Evolutionary conservation across 2,113 vertebrate species (phyloP), one percentile per base, ranked within the genome.

Genomic region (Paedocypris sp.): DNA sequence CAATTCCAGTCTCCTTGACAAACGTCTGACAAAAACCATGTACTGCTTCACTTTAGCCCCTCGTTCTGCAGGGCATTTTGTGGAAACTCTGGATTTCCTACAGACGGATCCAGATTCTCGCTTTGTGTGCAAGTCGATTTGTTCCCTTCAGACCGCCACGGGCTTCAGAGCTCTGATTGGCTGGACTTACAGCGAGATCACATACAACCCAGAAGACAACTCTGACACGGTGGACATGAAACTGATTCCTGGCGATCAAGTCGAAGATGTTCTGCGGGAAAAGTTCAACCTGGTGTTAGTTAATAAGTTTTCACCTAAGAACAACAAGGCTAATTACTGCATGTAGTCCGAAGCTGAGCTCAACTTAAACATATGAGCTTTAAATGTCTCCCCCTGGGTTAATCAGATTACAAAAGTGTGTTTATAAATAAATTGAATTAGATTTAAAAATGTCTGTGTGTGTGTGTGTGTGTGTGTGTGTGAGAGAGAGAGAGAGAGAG

Each of bases 91-190:
- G 53, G 57, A 71, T 0, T 75, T 45, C 12, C 83, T 89, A 4
- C 90, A 92, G 71, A 83, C 77, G 0, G 84, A 87, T 10, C 80
- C 86, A 1, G 20, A 70, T 0, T 88, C 87, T 29, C 60, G 87
- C 16, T 93, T 93, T 53, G 81, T 64, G 4, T 85, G 77, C 25
- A 90, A 89, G 31, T 91, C 93, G 12, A 83, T 93, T 66, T 90
- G 88, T 36, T 82, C 85, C 13, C 75, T 93, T 50, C 90, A 94
- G 75, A 89, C 85, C 1, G 11, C 66, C 0, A 66, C 80, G 0
- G 89, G 90, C 1, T 89, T 90, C 64, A 75, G 66, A 60, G 88
- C 75, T 0, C 77, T 92, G 1, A 65, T 92, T 51, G 91, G 90
- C 16, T 87, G 79, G 79, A 90, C 77, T 0, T 80, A 89, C 69